A percentile compares a stretch with the other conserved stretches of the same genome.
Conservation (phyloP, 2,797 vertebrate genomes). For the Dendrocincla fuliginosa region DNA sequence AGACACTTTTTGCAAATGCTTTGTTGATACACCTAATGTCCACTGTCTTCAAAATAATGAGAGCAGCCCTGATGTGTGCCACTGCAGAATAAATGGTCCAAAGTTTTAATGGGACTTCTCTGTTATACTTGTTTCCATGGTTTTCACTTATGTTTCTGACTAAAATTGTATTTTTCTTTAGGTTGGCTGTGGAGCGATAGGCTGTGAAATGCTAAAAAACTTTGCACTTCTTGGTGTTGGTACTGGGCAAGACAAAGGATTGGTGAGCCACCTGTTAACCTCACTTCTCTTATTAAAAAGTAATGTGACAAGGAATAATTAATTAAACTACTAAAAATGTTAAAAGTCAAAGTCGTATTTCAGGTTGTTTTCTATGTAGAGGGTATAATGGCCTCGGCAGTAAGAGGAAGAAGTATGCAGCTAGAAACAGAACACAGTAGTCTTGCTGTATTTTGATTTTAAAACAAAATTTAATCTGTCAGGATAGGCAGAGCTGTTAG, state of each 20-base stretch:
- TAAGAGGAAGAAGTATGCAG: neutral
- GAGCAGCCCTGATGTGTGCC: neutral
- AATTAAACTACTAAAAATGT: neutral
- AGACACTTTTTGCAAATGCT: neutral
- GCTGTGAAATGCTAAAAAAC: slow-evolving; percentile 99
- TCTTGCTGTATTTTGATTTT: neutral
- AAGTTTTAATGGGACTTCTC: neutral
- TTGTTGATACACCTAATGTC: neutral
- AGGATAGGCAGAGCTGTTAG: neutral
- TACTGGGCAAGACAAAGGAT: slow-evolving; percentile 77
- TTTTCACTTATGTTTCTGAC: neutral
- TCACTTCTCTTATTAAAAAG: neutral
- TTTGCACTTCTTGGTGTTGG: slow-evolving; percentile 94
- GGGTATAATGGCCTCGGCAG: neutral
- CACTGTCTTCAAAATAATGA: neutral
- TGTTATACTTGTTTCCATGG: neutral
- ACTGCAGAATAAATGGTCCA: neutral
- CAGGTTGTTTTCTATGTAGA: neutral
- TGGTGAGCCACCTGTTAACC: slow-evolving; percentile 67
- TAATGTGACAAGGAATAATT: neutral
- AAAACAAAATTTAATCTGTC: neutral
- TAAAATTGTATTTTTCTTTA: slow-evolving; percentile 48
- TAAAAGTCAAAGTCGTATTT: neutral
- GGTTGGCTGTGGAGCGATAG: slow-evolving; percentile 98
- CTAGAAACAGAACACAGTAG: neutral